Conservation (phyloP, 2,113 vertebrate species). For the Paedocypris sp. region DNA sequence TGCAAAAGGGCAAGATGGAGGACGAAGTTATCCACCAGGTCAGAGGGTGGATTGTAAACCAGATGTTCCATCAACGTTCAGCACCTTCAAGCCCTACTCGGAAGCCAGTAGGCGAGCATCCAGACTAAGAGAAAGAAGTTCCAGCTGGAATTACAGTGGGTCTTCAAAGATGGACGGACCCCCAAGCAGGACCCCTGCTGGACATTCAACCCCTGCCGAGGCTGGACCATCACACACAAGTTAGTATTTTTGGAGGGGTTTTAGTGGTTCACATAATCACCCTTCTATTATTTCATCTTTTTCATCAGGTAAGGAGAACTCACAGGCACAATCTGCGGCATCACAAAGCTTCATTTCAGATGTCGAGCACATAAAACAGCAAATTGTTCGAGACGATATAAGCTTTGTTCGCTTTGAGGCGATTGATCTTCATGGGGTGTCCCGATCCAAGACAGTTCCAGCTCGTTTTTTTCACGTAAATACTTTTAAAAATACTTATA, state of each 20-base stretch:
- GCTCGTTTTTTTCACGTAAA: conserved; percentile 83
- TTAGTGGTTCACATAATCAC: neutral
- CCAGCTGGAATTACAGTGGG: conserved; percentile 48
- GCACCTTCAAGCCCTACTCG: conserved; percentile 54
- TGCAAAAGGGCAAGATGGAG: conserved; percentile 31
- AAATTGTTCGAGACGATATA: conserved; percentile 73
- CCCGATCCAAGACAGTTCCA: conserved; percentile 82
- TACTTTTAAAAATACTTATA: neutral
- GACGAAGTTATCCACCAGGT: conserved; percentile 39
- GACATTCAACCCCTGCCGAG: conserved; percentile 24
- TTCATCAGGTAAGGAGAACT: conserved; percentile 53
- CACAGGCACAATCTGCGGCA: conserved; percentile 33
- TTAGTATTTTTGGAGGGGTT: conserved; percentile 38
- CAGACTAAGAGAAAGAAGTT: conserved; percentile 33
- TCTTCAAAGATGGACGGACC: conserved; percentile 40
- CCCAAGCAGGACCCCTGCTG: conserved; percentile 41
- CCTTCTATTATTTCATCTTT: neutral
- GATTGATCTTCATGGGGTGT: conserved; percentile 82
- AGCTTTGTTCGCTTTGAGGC: conserved; percentile 86
- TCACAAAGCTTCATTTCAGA: conserved; percentile 55
- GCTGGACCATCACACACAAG: conserved; percentile 43
- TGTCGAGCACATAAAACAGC: conserved; percentile 82
- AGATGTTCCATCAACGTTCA: conserved; percentile 44
- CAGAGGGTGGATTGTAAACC: conserved; percentile 36
- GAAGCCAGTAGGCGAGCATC: conserved; percentile 50